These are phyloP conservation scores for Bovichtus variegatus DNA, from an alignment of 2,797 vertebrate genomes.

Conservation along the genomic window DNA sequence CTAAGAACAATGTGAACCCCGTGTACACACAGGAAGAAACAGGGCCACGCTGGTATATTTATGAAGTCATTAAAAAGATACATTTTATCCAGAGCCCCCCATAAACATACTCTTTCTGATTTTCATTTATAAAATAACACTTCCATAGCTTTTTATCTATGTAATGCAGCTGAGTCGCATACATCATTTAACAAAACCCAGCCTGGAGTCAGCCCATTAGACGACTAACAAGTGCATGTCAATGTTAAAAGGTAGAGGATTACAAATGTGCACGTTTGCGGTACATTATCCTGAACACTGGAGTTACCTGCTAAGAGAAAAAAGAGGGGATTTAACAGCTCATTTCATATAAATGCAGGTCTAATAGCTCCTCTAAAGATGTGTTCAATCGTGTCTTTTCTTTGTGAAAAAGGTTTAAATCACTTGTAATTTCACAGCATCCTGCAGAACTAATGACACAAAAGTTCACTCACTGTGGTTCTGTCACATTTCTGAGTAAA, in stretches of 20 bases:
- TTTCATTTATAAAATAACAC: conserved; percentile 35
- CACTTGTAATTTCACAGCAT: conserved; percentile 56
- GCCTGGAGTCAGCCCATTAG: conserved; percentile 46
- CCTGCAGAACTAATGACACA: conserved; percentile 34
- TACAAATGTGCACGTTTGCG: conserved; percentile 32
- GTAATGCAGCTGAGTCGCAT: conserved; percentile 7
- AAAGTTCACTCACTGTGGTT: conserved; percentile 32
- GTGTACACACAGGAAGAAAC: conserved; percentile 7
- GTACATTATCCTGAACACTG: conserved; percentile 30
- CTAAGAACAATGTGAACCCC: conserved; percentile 10
- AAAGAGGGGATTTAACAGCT: conserved; percentile 53
- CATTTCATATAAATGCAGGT: conserved; percentile 66
- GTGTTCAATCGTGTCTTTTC: conserved; percentile 43
- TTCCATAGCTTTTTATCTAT: conserved; percentile 45
- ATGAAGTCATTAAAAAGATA: conserved; percentile 2
- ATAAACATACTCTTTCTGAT: conserved; percentile 5
- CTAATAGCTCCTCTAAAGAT: conserved; percentile 61
- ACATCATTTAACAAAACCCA: conserved; percentile 38
- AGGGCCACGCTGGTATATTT: neutral
- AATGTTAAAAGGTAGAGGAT: conserved; percentile 21
- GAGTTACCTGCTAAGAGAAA: conserved; percentile 36
- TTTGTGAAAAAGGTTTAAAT: conserved; percentile 49
- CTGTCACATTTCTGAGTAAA: conserved; percentile 53
- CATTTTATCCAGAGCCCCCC: conserved; percentile 26
- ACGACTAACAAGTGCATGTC: conserved; percentile 10